Evolutionary conservation across 2,888 invertebrate species (phyloP).

Genomic region (Leptodirus hochenwartii): DNA sequence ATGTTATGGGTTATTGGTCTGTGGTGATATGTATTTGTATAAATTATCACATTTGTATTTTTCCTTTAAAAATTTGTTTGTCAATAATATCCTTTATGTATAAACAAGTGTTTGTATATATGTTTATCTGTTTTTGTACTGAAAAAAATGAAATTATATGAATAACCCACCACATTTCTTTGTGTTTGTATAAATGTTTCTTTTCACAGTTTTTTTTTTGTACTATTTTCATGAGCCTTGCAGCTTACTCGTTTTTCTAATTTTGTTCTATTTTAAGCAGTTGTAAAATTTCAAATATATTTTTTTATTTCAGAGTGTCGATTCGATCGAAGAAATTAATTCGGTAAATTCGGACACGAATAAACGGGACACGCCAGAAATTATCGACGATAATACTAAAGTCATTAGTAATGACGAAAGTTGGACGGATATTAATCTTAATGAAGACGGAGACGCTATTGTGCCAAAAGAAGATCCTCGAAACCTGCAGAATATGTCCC

Average conservation of each 20-base stretch:
- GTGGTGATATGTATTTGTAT: slow-evolving; percentile 1
- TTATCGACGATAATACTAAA: slow-evolving; percentile 53
- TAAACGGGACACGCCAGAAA: slow-evolving; percentile 51
- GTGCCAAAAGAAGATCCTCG: slow-evolving; percentile 32
- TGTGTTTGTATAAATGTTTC: background rate
- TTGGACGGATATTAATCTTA: slow-evolving; percentile 85
- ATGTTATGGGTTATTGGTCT: background rate
- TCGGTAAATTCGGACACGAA: slow-evolving; percentile 58
- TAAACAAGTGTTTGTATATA: no score
- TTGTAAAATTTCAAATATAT: background rate
- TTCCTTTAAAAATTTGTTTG: no score
- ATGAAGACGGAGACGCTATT: slow-evolving; percentile 51
- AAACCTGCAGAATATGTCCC: slow-evolving; percentile 37
- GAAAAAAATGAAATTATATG: background rate
- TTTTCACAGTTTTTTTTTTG: slow-evolving; percentile 1
- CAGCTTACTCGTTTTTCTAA: background rate
- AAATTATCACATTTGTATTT: no score
- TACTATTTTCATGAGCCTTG: background rate
- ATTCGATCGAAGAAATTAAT: slow-evolving; percentile 65
- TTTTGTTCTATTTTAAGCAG: background rate
- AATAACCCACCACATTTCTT: background rate
- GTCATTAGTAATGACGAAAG: slow-evolving; percentile 62
- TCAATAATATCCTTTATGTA: no score
- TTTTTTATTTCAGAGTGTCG: slow-evolving; percentile 51
- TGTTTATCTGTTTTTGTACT: no score